Conservation (phyloP, 2,113 vertebrate species). For the Poecile atricapillus region DNA sequence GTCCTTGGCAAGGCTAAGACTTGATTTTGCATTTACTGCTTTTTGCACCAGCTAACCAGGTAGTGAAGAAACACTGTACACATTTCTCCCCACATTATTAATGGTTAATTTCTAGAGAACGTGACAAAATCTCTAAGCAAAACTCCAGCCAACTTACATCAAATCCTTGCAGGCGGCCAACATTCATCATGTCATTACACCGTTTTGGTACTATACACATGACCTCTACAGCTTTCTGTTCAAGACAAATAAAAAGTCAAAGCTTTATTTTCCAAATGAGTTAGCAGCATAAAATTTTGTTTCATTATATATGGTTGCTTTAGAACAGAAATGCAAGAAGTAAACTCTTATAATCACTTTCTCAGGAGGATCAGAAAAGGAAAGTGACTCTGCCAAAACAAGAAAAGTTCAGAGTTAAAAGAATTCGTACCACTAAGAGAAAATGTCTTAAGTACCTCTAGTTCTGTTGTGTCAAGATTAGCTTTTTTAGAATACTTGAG, state of each 20-base stretch:
- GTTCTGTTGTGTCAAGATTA: constrained; percentile 86
- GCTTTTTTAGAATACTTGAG: constrained; percentile 95
- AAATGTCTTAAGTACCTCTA: constrained; percentile 82
- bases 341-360: not conserved
- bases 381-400: not conserved
- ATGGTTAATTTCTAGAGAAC: not conserved
- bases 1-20: not conserved
- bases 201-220: constrained; percentile 97
- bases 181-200: constrained; percentile 99
- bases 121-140: not conserved
- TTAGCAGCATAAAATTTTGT: not conserved
- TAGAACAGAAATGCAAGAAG: not conserved
- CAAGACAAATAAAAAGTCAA: constrained; percentile 21
- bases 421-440: not conserved
- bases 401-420: not conserved
- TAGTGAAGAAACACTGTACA: not conserved
- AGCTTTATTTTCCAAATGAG: not conserved
- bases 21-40: not conserved
- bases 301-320: not conserved
- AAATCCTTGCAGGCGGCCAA: constrained; percentile 96
- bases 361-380: not conserved
- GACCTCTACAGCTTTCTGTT: constrained; percentile 94
- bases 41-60: not conserved
- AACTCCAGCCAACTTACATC: constrained; percentile 80
- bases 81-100: not conserved